Evolutionary conservation across 35 echinoderm and acorn worm genomes (phyloP).

Genomic region (Eucidaris tribuloides): DNA sequence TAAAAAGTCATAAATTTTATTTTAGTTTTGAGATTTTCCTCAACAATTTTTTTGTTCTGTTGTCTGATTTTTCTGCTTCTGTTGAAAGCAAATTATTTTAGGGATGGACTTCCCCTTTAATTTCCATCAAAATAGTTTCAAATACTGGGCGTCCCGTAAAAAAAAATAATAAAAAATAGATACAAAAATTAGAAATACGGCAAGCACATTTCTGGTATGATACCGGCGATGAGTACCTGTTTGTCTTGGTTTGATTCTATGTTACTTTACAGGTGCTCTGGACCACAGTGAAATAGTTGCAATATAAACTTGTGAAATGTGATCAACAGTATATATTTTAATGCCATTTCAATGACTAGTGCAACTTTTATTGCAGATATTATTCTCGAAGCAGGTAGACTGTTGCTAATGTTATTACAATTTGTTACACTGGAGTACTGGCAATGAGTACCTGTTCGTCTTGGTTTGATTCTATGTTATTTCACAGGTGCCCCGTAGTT

Average conservation of each 20-base stretch:
- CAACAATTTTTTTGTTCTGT: no score
- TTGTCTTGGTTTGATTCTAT: background rate
- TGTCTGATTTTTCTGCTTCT: no score
- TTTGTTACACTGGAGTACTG: background rate
- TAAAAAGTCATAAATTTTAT: no score
- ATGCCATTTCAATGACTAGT: no score
- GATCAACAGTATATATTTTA: no score
- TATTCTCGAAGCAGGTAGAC: background rate
- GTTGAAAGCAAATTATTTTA: no score
- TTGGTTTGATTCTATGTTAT: constrained; percentile 6
- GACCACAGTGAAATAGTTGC: constrained; percentile 3
- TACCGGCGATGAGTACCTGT: constrained; percentile 4
- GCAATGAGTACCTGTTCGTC: constrained; percentile 6
- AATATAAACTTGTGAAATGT: background rate
- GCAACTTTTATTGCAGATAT: background rate
- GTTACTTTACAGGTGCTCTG: background rate
- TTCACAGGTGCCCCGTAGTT: no score
- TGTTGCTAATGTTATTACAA: constrained; percentile 6
- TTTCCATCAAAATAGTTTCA: background rate
- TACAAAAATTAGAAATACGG: background rate
- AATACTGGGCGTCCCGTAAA: background rate
- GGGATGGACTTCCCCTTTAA: no score
- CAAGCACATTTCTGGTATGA: constrained; percentile 5
- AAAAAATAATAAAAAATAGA: no score
- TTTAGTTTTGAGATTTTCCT: no score